phyloP scores from a whole-genome alignment of 2,797 vertebrate genomes.

The Mus spretus region DNA sequence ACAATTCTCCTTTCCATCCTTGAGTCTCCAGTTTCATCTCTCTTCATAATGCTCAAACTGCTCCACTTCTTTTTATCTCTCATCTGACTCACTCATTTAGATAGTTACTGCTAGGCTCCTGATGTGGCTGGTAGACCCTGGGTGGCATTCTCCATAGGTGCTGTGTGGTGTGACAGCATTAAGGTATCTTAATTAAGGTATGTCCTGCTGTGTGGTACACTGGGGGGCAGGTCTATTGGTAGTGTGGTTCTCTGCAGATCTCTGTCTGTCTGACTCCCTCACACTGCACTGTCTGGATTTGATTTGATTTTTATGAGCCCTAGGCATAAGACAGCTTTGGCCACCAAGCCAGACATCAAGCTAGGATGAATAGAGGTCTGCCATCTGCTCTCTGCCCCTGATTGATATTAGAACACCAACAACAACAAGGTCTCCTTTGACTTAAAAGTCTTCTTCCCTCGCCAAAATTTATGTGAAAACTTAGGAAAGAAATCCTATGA shows the following conservation, averaged over 20 bases:
- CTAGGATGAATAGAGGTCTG: neutral
- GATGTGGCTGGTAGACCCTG: neutral
- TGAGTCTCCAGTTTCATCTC: neutral
- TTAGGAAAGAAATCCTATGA: neutral
- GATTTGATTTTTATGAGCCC: neutral
- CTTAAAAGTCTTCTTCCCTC: neutral
- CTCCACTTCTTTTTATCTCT: neutral
- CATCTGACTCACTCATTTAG: neutral
- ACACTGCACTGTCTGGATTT: neutral
- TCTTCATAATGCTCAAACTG: neutral
- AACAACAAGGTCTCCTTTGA: neutral
- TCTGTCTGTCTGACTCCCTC: neutral
- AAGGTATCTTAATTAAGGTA: no score
- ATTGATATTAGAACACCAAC: neutral
- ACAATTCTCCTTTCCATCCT: neutral
- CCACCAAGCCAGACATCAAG: neutral
- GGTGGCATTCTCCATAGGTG: neutral
- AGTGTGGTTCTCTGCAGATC: neutral
- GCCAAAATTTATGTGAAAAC: constrained; percentile 3
- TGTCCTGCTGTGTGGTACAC: neutral
- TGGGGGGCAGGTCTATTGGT: neutral
- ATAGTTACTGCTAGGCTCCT: neutral
- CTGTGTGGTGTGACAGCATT: neutral
- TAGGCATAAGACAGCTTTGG: neutral
- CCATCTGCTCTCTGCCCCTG: neutral